Evolutionary conservation across 2,888 invertebrate species (phyloP).

Genomic region (Azorinus chamasolen): DNA sequence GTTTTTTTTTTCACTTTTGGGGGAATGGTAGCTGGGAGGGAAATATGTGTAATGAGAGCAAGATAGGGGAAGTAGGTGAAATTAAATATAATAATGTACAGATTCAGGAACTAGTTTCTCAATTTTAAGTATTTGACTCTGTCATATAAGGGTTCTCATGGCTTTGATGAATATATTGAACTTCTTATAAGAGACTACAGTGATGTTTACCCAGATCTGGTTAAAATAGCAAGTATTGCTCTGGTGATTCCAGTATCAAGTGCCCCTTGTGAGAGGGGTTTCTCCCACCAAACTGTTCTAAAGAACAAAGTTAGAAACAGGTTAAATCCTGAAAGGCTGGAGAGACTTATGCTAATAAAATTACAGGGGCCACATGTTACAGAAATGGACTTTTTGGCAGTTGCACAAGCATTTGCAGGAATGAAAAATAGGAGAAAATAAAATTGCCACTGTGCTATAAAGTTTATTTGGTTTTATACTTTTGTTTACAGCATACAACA

Average conservation of each 20-base stretch:
- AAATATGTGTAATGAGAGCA: too few relatives aligned
- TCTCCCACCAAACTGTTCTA: constrained; percentile 31
- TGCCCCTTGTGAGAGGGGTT: constrained; percentile 34
- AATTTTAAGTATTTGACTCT: constrained; percentile 12
- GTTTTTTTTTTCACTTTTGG: too few relatives aligned
- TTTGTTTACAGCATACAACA: too few relatives aligned
- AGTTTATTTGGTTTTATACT: too few relatives aligned
- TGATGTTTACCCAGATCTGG: constrained; percentile 28
- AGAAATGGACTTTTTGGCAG: constrained; percentile 42
- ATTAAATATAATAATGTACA: too few relatives aligned
- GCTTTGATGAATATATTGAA: constrained; percentile 39
- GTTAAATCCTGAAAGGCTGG: constrained; percentile 31
- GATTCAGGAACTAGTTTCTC: constrained; percentile 8
- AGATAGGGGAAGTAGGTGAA: too few relatives aligned
- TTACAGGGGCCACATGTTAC: constrained; percentile 22
- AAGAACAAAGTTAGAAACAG: constrained; percentile 34
- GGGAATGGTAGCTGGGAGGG: too few relatives aligned
- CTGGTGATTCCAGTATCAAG: constrained; percentile 21
- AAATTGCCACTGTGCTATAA: too few relatives aligned
- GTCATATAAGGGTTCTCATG: constrained; percentile 9
- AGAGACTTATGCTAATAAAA: constrained; percentile 25
- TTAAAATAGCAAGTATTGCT: constrained; percentile 16
- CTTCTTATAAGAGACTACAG: constrained; percentile 22
- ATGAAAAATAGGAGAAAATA: too few relatives aligned
- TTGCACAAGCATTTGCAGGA: constrained; percentile 22